These are phyloP conservation scores for Catharus fuscescens DNA, from an alignment of 2,113 vertebrate genomes.

Conservation along the genomic window DNA sequence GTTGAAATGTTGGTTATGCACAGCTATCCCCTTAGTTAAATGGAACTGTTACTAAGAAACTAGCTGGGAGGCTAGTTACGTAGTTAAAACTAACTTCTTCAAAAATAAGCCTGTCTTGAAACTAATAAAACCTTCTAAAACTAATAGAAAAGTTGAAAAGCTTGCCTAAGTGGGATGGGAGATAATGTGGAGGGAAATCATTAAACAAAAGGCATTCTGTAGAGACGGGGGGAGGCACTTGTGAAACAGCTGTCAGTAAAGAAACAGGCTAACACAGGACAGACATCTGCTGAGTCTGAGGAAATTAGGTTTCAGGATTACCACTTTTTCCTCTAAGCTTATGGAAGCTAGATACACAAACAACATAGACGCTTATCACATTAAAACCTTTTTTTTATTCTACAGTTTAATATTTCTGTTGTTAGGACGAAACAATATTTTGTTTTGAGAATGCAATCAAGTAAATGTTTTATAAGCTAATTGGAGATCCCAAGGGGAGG, in stretches of 20 bases:
- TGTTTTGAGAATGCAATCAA: conserved; percentile 44
- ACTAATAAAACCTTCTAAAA: neutral
- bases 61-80: neutral
- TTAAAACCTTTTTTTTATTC: neutral
- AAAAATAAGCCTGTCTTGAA: neutral
- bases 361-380: rapidly evolving
- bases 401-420: neutral
- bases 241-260: conserved; percentile 60
- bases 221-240: conserved; percentile 49
- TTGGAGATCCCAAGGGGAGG: conserved; percentile 49
- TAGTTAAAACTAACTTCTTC: neutral
- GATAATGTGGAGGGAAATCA: neutral
- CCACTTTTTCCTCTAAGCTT: conserved; percentile 39
- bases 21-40: neutral
- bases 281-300: conserved; percentile 63
- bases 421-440: conserved; percentile 30
- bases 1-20: neutral
- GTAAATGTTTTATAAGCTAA: conserved; percentile 48
- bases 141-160: neutral
- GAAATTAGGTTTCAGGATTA: conserved; percentile 67
- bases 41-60: neutral
- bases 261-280: conserved; percentile 47
- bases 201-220: conserved; percentile 61
- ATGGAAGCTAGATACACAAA: conserved; percentile 6
- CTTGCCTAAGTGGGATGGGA: neutral